Evolutionary conservation across 2,113 vertebrate genomes (phyloP).

Genomic region (Tapirus terrestris): DNA sequence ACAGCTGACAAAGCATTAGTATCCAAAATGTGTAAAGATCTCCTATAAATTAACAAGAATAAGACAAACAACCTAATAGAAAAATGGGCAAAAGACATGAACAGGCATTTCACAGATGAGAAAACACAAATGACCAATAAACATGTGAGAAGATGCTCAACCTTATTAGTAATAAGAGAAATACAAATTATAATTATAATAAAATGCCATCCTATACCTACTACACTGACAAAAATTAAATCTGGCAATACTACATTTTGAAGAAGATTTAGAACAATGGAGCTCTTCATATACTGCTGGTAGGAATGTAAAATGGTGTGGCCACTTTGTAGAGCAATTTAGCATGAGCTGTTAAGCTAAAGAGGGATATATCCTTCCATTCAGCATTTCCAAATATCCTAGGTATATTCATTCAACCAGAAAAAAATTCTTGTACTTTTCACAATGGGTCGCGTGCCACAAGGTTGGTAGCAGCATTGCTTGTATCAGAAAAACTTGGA

Average conservation of each 20-base stretch:
- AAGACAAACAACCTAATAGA: constrained; percentile 6
- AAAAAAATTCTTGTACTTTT: background rate
- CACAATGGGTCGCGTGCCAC: background rate
- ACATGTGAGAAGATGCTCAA: background rate
- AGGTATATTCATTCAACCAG: background rate
- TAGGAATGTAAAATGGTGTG: background rate
- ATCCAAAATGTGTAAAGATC: background rate
- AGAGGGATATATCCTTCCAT: background rate
- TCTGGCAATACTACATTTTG: background rate
- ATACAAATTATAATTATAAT: background rate
- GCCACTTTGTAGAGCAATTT: background rate
- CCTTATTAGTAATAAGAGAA: background rate
- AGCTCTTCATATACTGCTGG: background rate
- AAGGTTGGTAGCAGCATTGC: background rate
- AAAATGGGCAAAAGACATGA: constrained; percentile 46
- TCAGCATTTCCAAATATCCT: background rate
- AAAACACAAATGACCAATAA: constrained; percentile 19
- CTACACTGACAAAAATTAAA: background rate
- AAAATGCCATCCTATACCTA: background rate
- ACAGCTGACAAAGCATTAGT: background rate
- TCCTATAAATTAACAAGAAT: background rate
- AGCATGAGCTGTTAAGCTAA: background rate
- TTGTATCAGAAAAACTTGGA: background rate
- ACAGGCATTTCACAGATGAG: background rate
- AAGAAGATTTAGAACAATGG: background rate